Conservation (phyloP, 2,113 vertebrate genomes). For the Antidorcas marsupialis region DNA sequence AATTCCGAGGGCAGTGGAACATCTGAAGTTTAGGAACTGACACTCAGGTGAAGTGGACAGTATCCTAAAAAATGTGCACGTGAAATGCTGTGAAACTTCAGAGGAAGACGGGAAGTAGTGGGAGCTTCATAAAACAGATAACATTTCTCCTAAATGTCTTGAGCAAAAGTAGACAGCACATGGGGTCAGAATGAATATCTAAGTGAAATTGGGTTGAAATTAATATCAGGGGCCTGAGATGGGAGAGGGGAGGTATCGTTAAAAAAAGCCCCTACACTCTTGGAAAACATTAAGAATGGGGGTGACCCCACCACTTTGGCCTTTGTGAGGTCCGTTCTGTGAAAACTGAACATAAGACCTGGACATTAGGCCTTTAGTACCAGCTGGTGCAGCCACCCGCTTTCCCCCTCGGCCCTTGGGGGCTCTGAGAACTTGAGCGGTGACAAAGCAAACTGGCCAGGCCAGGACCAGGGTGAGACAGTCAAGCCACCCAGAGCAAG, state of each 20-base stretch:
- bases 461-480: neutral
- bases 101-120: neutral
- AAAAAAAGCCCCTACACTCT: neutral
- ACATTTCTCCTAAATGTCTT: neutral
- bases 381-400: accelerated
- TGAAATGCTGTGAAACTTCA: neutral
- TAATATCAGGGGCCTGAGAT: neutral
- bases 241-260: neutral
- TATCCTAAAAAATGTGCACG: neutral
- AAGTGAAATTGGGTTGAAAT: neutral
- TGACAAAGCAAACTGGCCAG: neutral
- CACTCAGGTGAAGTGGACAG: neutral
- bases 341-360: neutral
- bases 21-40: neutral
- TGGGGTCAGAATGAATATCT: neutral
- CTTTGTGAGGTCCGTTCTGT: neutral
- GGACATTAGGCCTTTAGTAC: neutral
- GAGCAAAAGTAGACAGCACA: neutral
- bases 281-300: neutral
- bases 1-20: neutral
- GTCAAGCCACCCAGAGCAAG: neutral
- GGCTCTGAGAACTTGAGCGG: neutral
- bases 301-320: neutral
- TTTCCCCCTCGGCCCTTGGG: neutral
- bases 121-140: neutral